Conservation (phyloP, 2,888 invertebrate genomes). For the Opisthograptis luteolata region DNA sequence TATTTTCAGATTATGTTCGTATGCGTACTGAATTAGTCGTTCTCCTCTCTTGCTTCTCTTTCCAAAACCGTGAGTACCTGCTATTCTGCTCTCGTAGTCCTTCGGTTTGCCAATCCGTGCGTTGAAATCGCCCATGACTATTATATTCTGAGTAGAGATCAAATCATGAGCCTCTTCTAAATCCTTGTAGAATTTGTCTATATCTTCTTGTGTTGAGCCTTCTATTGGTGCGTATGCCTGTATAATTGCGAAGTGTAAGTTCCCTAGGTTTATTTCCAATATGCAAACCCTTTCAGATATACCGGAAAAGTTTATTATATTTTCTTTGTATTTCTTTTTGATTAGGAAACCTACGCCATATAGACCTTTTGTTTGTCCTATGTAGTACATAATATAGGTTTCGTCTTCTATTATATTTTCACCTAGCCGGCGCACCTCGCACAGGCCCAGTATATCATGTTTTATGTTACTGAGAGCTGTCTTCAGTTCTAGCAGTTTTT, state of each 20-base stretch:
- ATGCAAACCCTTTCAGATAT: constrained; percentile 39
- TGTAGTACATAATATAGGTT: constrained; percentile 32
- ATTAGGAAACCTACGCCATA: constrained; percentile 37
- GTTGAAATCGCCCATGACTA: no score
- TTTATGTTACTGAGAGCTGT: constrained; percentile 20
- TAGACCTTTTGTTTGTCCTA: constrained; percentile 35
- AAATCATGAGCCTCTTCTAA: neutral
- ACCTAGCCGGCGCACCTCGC: constrained; percentile 4
- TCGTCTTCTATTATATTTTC: no score
- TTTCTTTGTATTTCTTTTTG: constrained; percentile 30
- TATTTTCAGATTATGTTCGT: no score
- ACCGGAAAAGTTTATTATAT: no score
- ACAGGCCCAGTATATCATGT: neutral
- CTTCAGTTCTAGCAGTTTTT: constrained; percentile 23
- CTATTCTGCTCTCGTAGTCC: no score
- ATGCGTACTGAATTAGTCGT: no score
- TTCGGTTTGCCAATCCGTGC: no score
- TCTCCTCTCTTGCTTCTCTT: no score
- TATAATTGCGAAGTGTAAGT: constrained; percentile 25
- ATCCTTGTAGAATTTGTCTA: no score
- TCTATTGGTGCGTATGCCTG: constrained; percentile 34
- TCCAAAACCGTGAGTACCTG: no score
- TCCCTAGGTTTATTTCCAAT: constrained; percentile 34
- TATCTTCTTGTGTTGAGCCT: constrained; percentile 31
- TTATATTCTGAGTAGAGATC: neutral